A percentile compares a stretch with the other conserved stretches of the same genome.
phyloP scores from a whole-genome alignment of 2,888 invertebrate genomes.

The Lasioglossum malachurum region DNA sequence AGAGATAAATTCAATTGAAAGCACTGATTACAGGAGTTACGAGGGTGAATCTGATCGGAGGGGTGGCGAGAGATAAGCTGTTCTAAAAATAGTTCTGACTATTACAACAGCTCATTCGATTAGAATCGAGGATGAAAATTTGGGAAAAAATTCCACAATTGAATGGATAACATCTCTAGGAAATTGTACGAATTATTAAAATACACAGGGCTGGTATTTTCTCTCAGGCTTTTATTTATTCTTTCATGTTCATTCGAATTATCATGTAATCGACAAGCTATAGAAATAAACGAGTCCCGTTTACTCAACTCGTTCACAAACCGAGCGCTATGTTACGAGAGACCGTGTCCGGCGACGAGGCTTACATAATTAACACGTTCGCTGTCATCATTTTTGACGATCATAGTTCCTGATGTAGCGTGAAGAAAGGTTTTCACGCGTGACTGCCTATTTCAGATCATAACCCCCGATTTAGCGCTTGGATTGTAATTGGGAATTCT shows the following conservation, averaged over 20 bases:
- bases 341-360: not conserved
- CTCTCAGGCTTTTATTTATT: not conserved
- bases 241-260: not conserved
- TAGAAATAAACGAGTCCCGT: not conserved
- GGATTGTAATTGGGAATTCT: not conserved
- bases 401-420: not conserved
- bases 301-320: not conserved
- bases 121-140: not conserved
- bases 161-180: not conserved
- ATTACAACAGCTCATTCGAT: not conserved
- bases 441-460: not conserved
- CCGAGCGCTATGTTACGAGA: not conserved
- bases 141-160: not conserved
- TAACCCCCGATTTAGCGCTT: not conserved
- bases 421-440: not conserved
- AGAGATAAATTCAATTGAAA: not conserved
- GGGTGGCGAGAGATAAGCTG: not conserved
- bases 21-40: not conserved
- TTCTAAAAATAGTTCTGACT: not conserved
- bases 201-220: not conserved
- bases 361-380: conserved; percentile 3
- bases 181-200: not conserved
- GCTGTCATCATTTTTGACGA: not conserved
- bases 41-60: conserved; percentile 3
- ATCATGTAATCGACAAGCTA: not conserved